A percentile compares a stretch with the other conserved stretches of the same genome.
Evolutionary conservation across 2,113 vertebrate species (phyloP).

Genomic region (Perca schrenkii): DNA sequence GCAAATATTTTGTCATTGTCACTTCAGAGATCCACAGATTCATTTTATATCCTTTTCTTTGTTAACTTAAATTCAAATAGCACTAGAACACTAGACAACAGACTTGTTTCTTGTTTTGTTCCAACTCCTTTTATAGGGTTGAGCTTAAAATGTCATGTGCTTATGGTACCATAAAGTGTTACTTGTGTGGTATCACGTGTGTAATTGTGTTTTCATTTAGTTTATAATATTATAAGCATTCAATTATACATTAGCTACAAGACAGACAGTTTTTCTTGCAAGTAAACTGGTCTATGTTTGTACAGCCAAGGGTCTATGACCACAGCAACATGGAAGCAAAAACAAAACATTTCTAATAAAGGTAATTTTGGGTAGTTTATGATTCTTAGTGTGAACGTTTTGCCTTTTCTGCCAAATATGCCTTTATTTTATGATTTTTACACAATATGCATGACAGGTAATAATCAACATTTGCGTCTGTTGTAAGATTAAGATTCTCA

Average conservation of each 20-base stretch:
- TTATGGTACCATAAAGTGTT: conserved; percentile 12
- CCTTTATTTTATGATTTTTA: conserved; percentile 2
- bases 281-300: conserved; percentile 14
- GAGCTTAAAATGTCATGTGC: not conserved
- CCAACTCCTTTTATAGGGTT: not conserved
- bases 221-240: conserved; percentile 28
- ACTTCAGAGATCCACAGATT: conserved; percentile 1
- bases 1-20: conserved; percentile 26
- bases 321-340: conserved; percentile 7
- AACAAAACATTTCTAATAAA: not conserved
- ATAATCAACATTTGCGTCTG: conserved; percentile 2
- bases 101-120: not conserved
- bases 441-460: not conserved
- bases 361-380: not conserved
- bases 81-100: not conserved
- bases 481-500: not conserved
- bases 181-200: conserved; percentile 3
- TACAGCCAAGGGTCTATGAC: not conserved
- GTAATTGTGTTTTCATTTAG: conserved; percentile 15
- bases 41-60: not conserved
- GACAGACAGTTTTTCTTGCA: conserved; percentile 1
- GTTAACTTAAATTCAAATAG: conserved; percentile 1
- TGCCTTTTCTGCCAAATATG: conserved; percentile 13
- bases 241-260: conserved; percentile 17
- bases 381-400: not conserved